Base-by-base conservation (phyloP, 2,113 vertebrate species). In the Rhea pennata region DNA sequence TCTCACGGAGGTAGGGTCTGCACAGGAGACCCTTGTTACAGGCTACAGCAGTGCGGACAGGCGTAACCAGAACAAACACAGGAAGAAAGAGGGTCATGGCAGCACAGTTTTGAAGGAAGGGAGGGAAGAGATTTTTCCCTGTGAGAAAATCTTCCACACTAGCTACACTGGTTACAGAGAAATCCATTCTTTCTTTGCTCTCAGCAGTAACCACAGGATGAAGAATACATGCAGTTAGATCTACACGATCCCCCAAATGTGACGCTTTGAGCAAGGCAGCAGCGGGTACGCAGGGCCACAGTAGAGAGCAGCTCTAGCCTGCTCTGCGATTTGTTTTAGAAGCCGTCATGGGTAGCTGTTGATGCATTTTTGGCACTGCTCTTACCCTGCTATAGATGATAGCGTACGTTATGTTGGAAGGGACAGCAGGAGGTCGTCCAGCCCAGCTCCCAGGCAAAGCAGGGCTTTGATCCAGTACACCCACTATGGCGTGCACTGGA, bases 401-500 rank as follows among this genome's bases (percentile, higher is more conserved):
- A 53, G 39, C 23, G 17, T 23, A 65, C 26, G 66, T 76, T 12
- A 5, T 20, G 39, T 69, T 24, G 70, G 74, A 15, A 53, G 39
- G 44, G 27, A 17, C 44, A 64, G 59, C 0, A 2, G 33, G 50
- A 59, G 75, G 51, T 53, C 51, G 21, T 12, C 51, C 80, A 33
- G 39, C 11, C 51, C 7, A 2, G 0, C 10, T 10, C 9, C 26
- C 54, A 0, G 9, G 23, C 64, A 1, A 48, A 33, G 71, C 62
- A 64, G 72, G n/a, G 72, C 50, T 31, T 3, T 9, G 15, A 17
- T n/a, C 19, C 50, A 4, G 48, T 3, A 8, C 36, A 12, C 33
- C 21, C 66, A 62, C 79, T 0, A 7, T 7, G 39, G 54, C 2
- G 5, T 9, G 5, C 54, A 42, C 10, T 0, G 0, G 33, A 12